Base-by-base conservation (phyloP, 2,113 vertebrate species). In the Paradoxurus hermaphroditus region DNA sequence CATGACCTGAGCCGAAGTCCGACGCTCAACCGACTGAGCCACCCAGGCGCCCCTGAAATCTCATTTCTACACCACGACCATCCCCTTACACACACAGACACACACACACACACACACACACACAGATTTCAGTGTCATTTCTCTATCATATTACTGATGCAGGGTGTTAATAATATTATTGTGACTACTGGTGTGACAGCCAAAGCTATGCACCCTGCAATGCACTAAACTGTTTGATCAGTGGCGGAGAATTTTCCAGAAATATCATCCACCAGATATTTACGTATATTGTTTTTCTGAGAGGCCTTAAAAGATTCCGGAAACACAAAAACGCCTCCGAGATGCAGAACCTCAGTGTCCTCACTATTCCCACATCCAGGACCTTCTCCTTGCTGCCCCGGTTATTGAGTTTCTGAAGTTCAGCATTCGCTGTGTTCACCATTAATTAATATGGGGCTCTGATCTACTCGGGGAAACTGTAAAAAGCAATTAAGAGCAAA, bases 401-500 rank as follows among this genome's bases (percentile, higher is more conserved):
- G 29, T 96, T 97, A 82, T 92, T 82, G 41, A 73, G 31, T 90
- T 94, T 94, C 92, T 85, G 29, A 93, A 88, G 72, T 95, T 95
- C 89, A 67, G 70, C 77, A 77, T 91, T 94, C 86, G 82, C 7
- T 67, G 83, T 90, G 23, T 75, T 97, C 93, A 68, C 86, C 88
- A 15, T 94, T 88, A 97, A 96, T 96, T 94, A 96, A 88, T 91
- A 91, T 12, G 25, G 11, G 89, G 41, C 86, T 97, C 83, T 92
- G 91, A 91, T 92, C 62, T 95, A 92, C 78, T 91, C 95, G 93
- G 90, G 95, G 59, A 91, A 97, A 90, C 23, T 29, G 12, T 29
- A 79, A 92, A 95, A 94, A 96, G 86, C 94, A 97, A 96, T 95
- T 96, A 92, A 95, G 75, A 95, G 70, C 51, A 90, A 92, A 92